Conservation (phyloP, 2,888 invertebrate genomes). For the Neocrepidodera transversa region DNA sequence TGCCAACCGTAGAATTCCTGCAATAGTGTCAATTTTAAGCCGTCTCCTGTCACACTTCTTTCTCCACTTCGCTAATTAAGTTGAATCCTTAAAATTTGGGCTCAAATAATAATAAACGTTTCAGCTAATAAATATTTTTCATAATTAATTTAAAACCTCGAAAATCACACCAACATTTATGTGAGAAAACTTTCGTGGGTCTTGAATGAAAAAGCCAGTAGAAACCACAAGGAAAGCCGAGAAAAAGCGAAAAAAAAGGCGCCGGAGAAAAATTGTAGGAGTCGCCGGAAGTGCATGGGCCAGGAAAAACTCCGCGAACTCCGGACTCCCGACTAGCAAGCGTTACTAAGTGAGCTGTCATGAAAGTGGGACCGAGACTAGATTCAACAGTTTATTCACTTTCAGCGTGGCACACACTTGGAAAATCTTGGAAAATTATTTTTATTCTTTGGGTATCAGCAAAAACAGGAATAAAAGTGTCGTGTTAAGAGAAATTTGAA, state of each 20-base stretch:
- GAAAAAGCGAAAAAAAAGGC: conserved; percentile 32
- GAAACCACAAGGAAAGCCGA: not conserved
- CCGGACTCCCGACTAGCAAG: conserved; percentile 42
- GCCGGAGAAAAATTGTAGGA: conserved; percentile 58
- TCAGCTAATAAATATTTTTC: not conserved
- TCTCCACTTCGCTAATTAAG: conserved; percentile 33
- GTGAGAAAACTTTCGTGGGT: not conserved
- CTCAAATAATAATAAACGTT: too few species aligned
- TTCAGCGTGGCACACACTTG: conserved; percentile 32
- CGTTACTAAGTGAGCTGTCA: conserved; percentile 56
- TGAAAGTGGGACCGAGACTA: conserved; percentile 43
- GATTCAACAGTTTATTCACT: conserved; percentile 52
- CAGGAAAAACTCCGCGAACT: conserved; percentile 49
- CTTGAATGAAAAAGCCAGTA: not conserved
- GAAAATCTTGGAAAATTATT: conserved; percentile 17
- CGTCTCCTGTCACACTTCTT: conserved; percentile 44
- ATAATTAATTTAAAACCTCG: not conserved
- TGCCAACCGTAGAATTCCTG: conserved; percentile 55
- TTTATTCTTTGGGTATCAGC: not conserved
- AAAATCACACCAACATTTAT: not conserved
- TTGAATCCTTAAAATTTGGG: conserved; percentile 16
- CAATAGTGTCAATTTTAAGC: conserved; percentile 53
- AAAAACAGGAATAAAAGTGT: not conserved
- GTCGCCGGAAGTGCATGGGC: conserved; percentile 57
- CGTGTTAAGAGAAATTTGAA: not conserved